These are phyloP conservation scores for Lindbergichthys nudifrons DNA, from an alignment of 2,797 vertebrate species.

Conservation along the genomic window DNA sequence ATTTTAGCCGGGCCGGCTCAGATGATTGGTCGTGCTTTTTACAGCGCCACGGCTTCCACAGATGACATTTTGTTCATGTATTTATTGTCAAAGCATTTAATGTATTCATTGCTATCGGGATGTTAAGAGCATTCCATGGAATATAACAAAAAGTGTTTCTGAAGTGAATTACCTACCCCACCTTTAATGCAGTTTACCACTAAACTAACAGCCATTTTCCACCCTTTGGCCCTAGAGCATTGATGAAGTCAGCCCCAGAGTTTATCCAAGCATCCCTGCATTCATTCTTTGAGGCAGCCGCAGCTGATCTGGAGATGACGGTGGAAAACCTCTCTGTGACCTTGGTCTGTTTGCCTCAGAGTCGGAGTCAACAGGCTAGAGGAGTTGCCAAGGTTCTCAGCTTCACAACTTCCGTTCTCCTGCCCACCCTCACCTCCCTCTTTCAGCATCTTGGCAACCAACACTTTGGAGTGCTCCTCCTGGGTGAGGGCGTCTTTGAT, in stretches of 20 bases:
- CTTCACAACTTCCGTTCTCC: constrained; percentile 89
- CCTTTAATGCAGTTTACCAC: too few relatives aligned
- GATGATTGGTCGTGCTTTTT: too few relatives aligned
- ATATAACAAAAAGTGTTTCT: too few relatives aligned
- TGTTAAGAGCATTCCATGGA: too few relatives aligned
- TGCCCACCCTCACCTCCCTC: constrained; percentile 92
- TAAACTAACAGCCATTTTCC: background rate
- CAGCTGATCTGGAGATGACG: constrained; percentile 91
- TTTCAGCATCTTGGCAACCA: constrained; percentile 92
- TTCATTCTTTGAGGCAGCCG: constrained; percentile 91
- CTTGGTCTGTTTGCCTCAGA: constrained; percentile 87
- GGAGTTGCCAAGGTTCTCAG: constrained; percentile 88
- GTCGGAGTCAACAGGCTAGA: constrained; percentile 84
- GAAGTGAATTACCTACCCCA: too few relatives aligned
- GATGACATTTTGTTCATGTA: too few relatives aligned
- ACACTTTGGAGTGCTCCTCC: constrained; percentile 88
- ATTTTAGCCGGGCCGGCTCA: too few relatives aligned
- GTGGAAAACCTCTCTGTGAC: constrained; percentile 87
- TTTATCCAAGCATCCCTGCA: constrained; percentile 85
- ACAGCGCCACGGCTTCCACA: too few relatives aligned
- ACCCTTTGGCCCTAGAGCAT: constrained; percentile 76
- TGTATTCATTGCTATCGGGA: too few relatives aligned
- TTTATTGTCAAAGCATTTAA: too few relatives aligned
- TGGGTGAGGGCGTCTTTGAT: constrained; percentile 82
- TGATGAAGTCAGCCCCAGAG: constrained; percentile 89